Evolutionary conservation across 1,140 invertebrate species (phyloP).

Genomic region (Aphis gossypii): DNA sequence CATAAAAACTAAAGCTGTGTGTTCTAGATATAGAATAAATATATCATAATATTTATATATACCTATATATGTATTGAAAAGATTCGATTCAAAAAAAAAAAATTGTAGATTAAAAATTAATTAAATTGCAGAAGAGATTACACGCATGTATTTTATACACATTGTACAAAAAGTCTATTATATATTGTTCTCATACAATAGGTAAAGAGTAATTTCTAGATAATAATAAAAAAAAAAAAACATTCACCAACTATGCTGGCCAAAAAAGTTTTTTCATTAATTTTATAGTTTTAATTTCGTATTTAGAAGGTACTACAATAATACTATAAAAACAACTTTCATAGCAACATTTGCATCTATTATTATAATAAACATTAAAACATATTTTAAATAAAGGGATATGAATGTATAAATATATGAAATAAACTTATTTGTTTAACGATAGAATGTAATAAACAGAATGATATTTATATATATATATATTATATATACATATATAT

Average conservation of each 20-base stretch:
- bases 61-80: not conserved
- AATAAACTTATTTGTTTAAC: not conserved
- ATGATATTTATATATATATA: not conserved
- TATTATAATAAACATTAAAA: conserved; percentile 7
- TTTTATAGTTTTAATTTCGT: conserved; percentile 40
- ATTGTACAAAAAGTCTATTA: not conserved
- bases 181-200: not conserved
- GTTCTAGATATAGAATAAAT: not conserved
- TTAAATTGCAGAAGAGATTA: not conserved
- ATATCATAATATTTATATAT: not conserved
- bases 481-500: not conserved
- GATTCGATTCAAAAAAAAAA: not conserved
- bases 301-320: not conserved
- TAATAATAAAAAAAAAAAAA: conserved; percentile 8
- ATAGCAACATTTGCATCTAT: not conserved
- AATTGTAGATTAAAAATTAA: not conserved
- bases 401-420: not conserved
- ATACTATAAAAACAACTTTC: not conserved
- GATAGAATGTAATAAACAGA: not conserved
- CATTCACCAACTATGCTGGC: not conserved
- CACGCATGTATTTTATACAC: not conserved
- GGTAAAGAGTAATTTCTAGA: conserved; percentile 10
- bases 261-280: conserved; percentile 49
- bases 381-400: not conserved
- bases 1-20: not conserved